phyloP scores from a whole-genome alignment of 37 sponge, comb jelly and placozoan species.

The Theonella swinhoei region DNA sequence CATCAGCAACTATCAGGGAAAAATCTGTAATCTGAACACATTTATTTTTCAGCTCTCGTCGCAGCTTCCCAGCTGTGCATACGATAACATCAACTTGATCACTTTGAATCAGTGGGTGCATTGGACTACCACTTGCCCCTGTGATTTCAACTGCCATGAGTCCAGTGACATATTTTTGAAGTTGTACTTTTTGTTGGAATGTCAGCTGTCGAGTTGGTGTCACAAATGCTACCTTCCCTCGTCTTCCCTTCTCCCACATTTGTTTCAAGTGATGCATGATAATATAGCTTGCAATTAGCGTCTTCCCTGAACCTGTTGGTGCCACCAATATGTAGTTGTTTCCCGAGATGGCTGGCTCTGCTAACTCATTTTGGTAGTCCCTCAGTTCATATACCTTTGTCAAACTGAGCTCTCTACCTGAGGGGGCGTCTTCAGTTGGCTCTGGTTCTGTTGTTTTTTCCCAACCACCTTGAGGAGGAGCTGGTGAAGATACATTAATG shows the following conservation, averaged over 20 bases:
- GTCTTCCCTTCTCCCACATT: not conserved
- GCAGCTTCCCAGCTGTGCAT: conserved; percentile 66
- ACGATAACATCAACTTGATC: conserved; percentile 43
- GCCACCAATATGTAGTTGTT: conserved; percentile 74
- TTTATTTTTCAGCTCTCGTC: conserved; percentile 36
- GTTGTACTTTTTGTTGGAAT: conserved; percentile 57
- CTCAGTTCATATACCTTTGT: not conserved
- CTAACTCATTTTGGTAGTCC: conserved; percentile 67
- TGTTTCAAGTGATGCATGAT: conserved; percentile 50
- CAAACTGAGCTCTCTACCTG: not conserved
- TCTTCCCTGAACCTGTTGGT: conserved; percentile 81
- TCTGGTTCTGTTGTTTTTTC: too few relatives aligned
- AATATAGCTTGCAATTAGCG: conserved; percentile 61
- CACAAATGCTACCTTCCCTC: conserved; percentile 59
- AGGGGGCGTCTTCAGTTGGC: too few relatives aligned
- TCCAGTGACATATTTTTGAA: conserved; percentile 42
- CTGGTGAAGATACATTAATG: too few relatives aligned
- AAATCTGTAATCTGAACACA: conserved; percentile 28
- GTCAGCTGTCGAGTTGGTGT: conserved; percentile 62
- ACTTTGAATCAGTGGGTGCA: not conserved
- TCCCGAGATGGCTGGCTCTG: conserved; percentile 63
- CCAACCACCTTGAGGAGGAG: too few relatives aligned
- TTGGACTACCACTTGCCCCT: conserved; percentile 31
- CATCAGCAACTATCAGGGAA: conserved; percentile 84
- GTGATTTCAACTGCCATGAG: conserved; percentile 32